Conservation (phyloP, 1,140 invertebrate species). For the Apis dorsata region DNA sequence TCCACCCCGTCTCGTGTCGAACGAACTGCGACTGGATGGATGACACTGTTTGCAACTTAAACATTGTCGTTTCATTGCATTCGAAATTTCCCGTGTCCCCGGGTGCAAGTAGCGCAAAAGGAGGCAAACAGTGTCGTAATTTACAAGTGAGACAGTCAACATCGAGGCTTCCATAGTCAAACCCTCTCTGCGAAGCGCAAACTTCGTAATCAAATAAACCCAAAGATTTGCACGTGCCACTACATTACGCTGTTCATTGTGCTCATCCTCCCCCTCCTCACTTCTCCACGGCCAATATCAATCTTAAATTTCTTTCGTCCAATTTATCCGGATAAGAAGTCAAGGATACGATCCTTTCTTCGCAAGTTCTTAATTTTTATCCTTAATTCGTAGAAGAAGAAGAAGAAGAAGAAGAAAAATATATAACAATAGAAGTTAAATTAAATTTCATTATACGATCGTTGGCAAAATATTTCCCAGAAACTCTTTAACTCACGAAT, state of each 20-base stretch:
- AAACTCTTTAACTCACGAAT: too few relatives aligned
- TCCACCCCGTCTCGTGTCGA: not conserved
- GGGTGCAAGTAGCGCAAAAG: not conserved
- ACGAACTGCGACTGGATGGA: slow-evolving; percentile 4
- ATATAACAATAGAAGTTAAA: too few relatives aligned
- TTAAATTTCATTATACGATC: not conserved
- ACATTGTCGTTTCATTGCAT: slow-evolving; percentile 25
- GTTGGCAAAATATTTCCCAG: too few relatives aligned
- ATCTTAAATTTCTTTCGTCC: not conserved
- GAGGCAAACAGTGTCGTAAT: slow-evolving; percentile 45
- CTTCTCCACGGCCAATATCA: not conserved
- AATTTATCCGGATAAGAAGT: not conserved
- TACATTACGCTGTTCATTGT: slow-evolving; percentile 9
- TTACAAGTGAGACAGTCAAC: slow-evolving; percentile 45
- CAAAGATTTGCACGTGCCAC: slow-evolving; percentile 34
- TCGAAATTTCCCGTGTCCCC: not conserved
- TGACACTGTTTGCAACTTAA: slow-evolving; percentile 19
- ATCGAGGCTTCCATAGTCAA: slow-evolving; percentile 21
- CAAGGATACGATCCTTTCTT: not conserved
- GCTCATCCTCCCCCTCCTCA: not conserved
- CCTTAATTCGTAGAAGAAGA: not conserved
- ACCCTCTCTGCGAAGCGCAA: slow-evolving; percentile 2
- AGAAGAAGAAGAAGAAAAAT: too few relatives aligned
- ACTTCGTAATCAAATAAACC: slow-evolving; percentile 45
- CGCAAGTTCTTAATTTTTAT: not conserved